phyloP scores from a whole-genome alignment of 1,140 invertebrate genomes.

The Neodiprion virginianus region DNA sequence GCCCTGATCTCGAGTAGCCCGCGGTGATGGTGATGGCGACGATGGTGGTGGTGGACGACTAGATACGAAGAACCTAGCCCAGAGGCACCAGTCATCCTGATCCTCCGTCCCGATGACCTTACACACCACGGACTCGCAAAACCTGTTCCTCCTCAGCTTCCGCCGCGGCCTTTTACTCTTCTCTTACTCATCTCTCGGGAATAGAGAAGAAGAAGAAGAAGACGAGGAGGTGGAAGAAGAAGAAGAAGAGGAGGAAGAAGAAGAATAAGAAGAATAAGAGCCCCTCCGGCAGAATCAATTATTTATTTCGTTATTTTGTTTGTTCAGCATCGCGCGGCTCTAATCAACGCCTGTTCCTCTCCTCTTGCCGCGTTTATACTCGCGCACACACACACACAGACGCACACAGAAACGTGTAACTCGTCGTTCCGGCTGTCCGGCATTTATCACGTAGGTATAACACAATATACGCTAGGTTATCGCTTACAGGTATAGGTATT shows the following conservation, averaged over 20 bases:
- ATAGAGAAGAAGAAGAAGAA: constrained; percentile 12
- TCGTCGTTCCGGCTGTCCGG: too few species aligned
- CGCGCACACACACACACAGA: too few species aligned
- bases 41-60: too few species aligned
- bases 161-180: constrained; percentile 10
- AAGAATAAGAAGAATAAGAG: not conserved
- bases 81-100: not conserved
- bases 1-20: too few species aligned
- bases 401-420: too few species aligned
- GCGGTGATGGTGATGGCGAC: too few species aligned
- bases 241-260: constrained; percentile 10
- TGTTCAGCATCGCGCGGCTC: constrained; percentile 47
- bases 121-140: constrained; percentile 21
- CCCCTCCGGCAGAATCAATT: constrained; percentile 55
- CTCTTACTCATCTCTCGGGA: constrained; percentile 2
- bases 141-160: constrained; percentile 17
- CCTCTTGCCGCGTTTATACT: not conserved
- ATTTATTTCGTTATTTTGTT: constrained; percentile 62
- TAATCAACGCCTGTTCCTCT: constrained; percentile 49
- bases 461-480: too few species aligned
- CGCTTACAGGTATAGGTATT: too few species aligned
- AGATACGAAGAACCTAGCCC: too few species aligned
- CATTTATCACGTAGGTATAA: too few species aligned
- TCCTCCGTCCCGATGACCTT: not conserved
- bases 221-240: constrained; percentile 14